Percentiles rank a stretch among this genome's conserved stretches.
phyloP scores from a whole-genome alignment of 2,797 vertebrate genomes.

The Sebastes umbrosus region DNA sequence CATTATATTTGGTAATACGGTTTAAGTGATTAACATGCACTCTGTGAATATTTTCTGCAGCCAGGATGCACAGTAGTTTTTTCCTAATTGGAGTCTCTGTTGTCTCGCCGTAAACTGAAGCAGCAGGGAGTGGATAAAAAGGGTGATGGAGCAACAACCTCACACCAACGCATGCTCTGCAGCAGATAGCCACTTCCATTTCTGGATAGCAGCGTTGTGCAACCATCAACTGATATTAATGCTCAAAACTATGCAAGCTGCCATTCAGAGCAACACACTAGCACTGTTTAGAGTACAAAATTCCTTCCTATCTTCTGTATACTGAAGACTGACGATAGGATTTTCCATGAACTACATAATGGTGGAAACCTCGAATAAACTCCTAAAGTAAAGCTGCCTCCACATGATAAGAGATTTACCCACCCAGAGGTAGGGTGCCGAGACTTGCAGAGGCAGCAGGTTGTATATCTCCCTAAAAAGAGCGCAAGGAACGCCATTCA shows the following conservation, averaged over 20 bases:
- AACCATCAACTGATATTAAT: constrained; percentile 44
- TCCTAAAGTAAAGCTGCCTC: neutral
- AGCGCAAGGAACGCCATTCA: too few species aligned
- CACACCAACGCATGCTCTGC: neutral
- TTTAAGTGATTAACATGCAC: neutral
- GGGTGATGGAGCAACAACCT: constrained; percentile 17
- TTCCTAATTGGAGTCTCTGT: constrained; percentile 29
- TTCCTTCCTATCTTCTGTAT: constrained; percentile 30
- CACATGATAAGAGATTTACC: too few species aligned
- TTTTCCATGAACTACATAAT: neutral
- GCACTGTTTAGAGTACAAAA: neutral
- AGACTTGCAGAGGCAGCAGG: too few species aligned
- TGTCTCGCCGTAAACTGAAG: constrained; percentile 6
- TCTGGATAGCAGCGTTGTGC: constrained; percentile 44
- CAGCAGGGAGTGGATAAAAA: constrained; percentile 16
- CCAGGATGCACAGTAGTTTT: constrained; percentile 24
- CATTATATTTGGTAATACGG: neutral
- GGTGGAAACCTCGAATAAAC: neutral
- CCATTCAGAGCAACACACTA: neutral
- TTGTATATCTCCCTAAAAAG: too few species aligned
- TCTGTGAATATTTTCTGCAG: neutral
- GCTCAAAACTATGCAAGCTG: constrained; percentile 10
- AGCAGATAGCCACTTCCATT: constrained; percentile 17
- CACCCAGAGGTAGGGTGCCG: too few species aligned
- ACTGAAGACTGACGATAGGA: neutral